Evolutionary conservation across 1,140 invertebrate species (phyloP), one percentile per base, ranked within the genome.

Genomic region (Aplysia californica): DNA sequence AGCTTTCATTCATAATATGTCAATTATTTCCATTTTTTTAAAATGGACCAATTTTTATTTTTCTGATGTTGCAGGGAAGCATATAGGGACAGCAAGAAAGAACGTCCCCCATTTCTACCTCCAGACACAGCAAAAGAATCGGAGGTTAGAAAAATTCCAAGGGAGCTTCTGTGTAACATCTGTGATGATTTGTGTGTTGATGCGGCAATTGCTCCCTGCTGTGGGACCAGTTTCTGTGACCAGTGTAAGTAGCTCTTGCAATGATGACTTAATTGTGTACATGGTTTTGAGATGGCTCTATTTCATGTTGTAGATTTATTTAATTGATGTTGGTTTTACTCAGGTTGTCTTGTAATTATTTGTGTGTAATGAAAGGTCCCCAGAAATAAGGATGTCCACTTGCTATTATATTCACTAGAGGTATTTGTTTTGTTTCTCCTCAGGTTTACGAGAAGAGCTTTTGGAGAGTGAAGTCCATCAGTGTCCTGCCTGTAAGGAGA

Each of bases 161-260:
- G 96, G 79, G 97, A 98, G 87, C 90, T 98, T 35, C 90, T 96
- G 50, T 99, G 98, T 89, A 94, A 93, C 50, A 93, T 99, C 44
- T 99, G 98, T 89, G 93, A 96, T 68, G 96, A 98, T 90, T 89
- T 99, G n/a, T 92, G 99, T 69, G 94, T 94, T 0, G 97, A 99
- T 91, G 97, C 97, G 70, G 96, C 99, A 20, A 94, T 98, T 92
- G 97, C 97, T 87, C 96, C 96, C 1, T 99, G 98, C 87, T 99
- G 97, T 90, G 97, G 96, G 23, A 96, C 96, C 89, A 98, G 96
- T 33, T 99, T 97, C 90, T 99, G 98, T 91, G 97, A 99, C 91
- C 97, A 99, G 91, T 99, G 97, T 96, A 93, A 93, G 94, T 78
- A 18, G 0, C 0, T 20, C 21, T 65, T 10, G n/a, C 50, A 26